These are phyloP conservation scores for Etheostoma cragini DNA, from an alignment of 2,113 vertebrate genomes.

Conservation along the genomic window DNA sequence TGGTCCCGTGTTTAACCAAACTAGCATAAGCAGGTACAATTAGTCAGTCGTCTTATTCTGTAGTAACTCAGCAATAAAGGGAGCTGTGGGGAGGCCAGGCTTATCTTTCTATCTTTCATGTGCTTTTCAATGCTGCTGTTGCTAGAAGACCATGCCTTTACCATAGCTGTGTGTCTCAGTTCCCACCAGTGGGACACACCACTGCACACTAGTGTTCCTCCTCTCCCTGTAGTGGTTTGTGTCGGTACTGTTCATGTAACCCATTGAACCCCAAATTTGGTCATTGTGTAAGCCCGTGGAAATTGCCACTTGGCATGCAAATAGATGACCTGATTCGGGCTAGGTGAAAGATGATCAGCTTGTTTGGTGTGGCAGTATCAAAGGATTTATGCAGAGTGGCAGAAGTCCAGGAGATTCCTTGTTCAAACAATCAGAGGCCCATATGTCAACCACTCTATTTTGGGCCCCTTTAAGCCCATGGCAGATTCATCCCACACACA, in stretches of 20 bases:
- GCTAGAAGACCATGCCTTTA: slow-evolving; percentile 54
- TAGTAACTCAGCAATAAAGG: slow-evolving; percentile 85
- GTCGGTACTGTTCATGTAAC: slow-evolving; percentile 55
- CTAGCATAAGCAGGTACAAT: slow-evolving; percentile 76
- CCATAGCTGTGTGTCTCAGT: slow-evolving; percentile 35
- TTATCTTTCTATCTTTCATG: slow-evolving; percentile 60
- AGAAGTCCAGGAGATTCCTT: slow-evolving; percentile 80
- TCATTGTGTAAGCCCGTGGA: slow-evolving; percentile 69
- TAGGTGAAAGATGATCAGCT: slow-evolving; percentile 76
- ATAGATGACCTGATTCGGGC: slow-evolving; percentile 68
- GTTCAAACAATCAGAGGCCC: slow-evolving; percentile 86
- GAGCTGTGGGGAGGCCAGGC: slow-evolving; percentile 64
- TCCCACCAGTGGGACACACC: slow-evolving; percentile 49
- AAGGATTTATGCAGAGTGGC: slow-evolving; percentile 80
- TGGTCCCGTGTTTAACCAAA: slow-evolving; percentile 79
- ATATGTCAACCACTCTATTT: slow-evolving; percentile 85
- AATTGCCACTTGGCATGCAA: slow-evolving; percentile 71
- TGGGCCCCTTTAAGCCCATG: slow-evolving; percentile 74
- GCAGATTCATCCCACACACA: slow-evolving; percentile 74
- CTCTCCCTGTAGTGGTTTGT: slow-evolving; percentile 52
- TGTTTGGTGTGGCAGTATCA: slow-evolving; percentile 66
- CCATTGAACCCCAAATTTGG: slow-evolving; percentile 68
- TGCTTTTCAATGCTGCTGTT: slow-evolving; percentile 75
- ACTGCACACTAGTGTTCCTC: slow-evolving; percentile 44
- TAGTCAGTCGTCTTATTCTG: slow-evolving; percentile 78